A percentile compares a stretch with the other conserved stretches of the same genome.
Evolutionary conservation across 1,140 invertebrate genomes (phyloP).

Genomic region (Polyergus mexicanus): DNA sequence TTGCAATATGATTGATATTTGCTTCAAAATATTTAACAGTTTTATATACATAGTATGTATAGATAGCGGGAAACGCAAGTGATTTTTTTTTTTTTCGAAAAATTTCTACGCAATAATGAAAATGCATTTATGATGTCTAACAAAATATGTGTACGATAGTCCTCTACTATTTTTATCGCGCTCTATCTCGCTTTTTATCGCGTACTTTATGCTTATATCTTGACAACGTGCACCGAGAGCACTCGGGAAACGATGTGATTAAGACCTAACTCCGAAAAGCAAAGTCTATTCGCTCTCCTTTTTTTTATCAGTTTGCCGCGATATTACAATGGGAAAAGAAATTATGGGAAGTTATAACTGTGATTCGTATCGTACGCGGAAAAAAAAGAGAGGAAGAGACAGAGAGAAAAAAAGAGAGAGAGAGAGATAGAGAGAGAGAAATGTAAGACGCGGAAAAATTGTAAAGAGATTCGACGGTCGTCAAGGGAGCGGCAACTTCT

Average conservation of each 20-base stretch:
- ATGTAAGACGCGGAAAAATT: conserved; percentile 43
- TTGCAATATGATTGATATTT: background rate
- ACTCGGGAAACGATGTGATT: conserved; percentile 18
- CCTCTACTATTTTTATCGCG: background rate
- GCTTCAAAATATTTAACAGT: background rate
- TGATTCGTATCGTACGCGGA: background rate
- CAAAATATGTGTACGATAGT: background rate
- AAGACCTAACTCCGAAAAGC: conserved; percentile 41
- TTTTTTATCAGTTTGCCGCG: background rate
- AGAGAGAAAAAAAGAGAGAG: background rate
- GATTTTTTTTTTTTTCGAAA: background rate
- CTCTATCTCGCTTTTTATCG: background rate
- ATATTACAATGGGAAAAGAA: conserved; percentile 35
- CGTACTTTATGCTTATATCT: conserved; percentile 4
- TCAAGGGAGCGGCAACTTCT: conserved; percentile 68
- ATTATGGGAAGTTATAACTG: conserved; percentile 43
- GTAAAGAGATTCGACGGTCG: conserved; percentile 70
- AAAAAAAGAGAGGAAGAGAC: background rate
- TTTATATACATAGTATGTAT: background rate
- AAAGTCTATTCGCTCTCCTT: conserved; percentile 23
- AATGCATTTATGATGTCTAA: background rate
- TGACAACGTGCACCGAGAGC: background rate
- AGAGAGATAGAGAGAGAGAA: background rate
- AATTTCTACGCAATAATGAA: background rate
- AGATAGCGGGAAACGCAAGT: background rate